phyloP scores from a whole-genome alignment of 2,113 vertebrate genomes.

The Steatornis caripensis region DNA sequence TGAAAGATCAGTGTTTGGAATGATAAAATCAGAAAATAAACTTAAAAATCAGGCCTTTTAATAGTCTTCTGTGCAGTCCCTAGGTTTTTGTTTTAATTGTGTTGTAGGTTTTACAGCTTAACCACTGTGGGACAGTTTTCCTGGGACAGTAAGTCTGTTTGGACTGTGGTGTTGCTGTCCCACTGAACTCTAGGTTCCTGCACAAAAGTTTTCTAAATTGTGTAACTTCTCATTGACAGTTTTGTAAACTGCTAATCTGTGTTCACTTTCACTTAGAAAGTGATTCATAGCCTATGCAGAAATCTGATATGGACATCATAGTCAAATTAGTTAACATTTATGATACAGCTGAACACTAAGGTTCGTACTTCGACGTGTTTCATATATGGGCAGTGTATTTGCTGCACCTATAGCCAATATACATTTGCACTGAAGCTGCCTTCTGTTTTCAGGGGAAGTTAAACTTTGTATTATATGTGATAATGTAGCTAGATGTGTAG shows the following conservation, averaged over 20 bases:
- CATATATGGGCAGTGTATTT: background rate
- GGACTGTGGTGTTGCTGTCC: background rate
- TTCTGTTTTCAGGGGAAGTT: background rate
- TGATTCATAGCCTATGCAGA: background rate
- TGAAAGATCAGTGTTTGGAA: background rate
- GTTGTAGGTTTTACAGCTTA: background rate
- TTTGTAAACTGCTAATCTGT: background rate
- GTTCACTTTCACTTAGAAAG: background rate
- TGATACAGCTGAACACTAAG: background rate
- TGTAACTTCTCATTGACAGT: background rate
- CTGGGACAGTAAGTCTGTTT: background rate
- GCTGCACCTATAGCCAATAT: background rate
- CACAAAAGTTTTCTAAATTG: background rate
- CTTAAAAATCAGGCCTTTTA: background rate
- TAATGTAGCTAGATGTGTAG: background rate
- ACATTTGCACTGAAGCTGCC: background rate
- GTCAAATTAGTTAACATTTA: background rate
- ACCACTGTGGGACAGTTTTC: background rate
- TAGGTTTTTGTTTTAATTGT: background rate
- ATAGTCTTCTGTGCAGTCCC: background rate
- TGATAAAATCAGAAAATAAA: background rate
- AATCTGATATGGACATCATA: background rate
- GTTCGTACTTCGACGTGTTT: background rate
- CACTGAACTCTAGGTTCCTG: background rate
- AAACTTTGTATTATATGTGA: background rate